Evolutionary conservation across 2,797 vertebrate genomes (phyloP).

Genomic region (Sebastes diaconus): DNA sequence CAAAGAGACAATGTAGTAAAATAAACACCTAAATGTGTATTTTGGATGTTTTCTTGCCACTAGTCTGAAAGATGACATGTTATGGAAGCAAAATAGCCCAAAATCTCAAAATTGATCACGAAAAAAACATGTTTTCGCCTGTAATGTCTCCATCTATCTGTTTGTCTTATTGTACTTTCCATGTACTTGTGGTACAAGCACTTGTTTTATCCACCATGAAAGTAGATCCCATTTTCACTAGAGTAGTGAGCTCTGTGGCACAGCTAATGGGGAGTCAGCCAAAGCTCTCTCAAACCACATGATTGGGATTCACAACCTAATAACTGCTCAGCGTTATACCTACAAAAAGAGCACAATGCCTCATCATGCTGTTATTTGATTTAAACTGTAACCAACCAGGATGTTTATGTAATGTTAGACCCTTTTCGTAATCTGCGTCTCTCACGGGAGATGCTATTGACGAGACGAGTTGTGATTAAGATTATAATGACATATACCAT

Average conservation of each 20-base stretch:
- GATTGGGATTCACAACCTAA: not conserved
- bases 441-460: conserved; percentile 5
- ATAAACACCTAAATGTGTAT: no score
- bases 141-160: no score
- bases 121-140: no score
- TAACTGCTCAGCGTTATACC: not conserved
- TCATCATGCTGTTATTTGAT: not conserved
- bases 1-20: no score
- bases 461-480: conserved; percentile 33
- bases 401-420: not conserved
- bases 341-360: not conserved
- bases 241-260: not conserved
- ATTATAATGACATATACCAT: conserved; percentile 19
- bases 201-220: not conserved
- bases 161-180: not conserved
- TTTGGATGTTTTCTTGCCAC: no score
- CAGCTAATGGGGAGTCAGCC: not conserved
- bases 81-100: no score
- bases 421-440: not conserved
- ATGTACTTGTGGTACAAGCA: not conserved
- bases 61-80: no score
- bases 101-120: no score
- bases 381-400: not conserved
- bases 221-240: not conserved
- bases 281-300: conserved; percentile 24